Evolutionary conservation across 2,797 vertebrate genomes (phyloP).

Genomic region (Ctenochaetus hawaiiensis): DNA sequence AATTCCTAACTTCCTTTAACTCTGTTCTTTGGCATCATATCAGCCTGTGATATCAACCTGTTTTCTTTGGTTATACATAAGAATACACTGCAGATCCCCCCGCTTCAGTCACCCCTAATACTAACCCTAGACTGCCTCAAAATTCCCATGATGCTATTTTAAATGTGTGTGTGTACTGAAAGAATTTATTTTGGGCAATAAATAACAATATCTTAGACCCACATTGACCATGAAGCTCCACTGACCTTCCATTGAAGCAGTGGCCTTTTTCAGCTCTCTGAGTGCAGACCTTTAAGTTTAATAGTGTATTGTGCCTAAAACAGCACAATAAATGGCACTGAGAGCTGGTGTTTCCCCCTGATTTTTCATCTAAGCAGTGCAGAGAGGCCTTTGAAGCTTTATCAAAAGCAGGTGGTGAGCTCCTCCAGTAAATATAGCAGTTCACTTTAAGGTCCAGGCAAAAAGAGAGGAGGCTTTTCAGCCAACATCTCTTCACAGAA

Average conservation of each 20-base stretch:
- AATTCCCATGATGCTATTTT: conserved; percentile 23
- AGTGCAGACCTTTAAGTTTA: conserved; percentile 61
- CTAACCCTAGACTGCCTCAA: conserved; percentile 26
- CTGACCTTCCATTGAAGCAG: conserved; percentile 71
- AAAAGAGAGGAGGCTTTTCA: conserved; percentile 1
- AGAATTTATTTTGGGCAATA: conserved; percentile 15
- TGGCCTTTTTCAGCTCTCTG: conserved; percentile 58
- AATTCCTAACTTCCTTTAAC: too few relatives aligned
- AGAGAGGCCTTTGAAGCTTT: conserved; percentile 41
- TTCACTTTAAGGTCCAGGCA: conserved; percentile 12
- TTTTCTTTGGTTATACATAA: not conserved
- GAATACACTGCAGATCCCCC: not conserved
- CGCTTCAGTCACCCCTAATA: not conserved
- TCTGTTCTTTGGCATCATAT: not conserved
- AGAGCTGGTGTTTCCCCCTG: conserved; percentile 47
- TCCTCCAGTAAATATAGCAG: conserved; percentile 27
- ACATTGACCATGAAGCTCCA: conserved; percentile 34
- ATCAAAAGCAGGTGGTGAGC: conserved; percentile 37
- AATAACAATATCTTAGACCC: conserved; percentile 26
- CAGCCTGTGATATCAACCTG: not conserved
- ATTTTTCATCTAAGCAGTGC: conserved; percentile 47
- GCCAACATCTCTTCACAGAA: conserved; percentile 22
- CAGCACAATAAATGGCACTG: conserved; percentile 49
- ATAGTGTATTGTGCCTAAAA: conserved; percentile 67
- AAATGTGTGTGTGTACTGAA: not conserved